Percentiles rank a stretch among this genome's conserved stretches.
Conservation (phyloP, 2,113 vertebrate genomes). For the Passer montanus region DNA sequence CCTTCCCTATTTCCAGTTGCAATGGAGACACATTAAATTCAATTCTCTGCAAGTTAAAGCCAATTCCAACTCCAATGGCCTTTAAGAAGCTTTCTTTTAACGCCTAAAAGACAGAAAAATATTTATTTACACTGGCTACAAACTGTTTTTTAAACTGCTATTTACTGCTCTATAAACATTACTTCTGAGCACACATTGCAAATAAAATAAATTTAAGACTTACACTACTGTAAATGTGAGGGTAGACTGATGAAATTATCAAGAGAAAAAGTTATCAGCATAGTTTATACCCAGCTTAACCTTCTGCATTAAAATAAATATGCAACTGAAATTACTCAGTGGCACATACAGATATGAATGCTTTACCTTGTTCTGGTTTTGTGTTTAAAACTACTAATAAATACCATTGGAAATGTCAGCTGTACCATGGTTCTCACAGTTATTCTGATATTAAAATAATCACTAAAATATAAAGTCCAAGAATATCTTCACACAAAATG, state of each 20-base stretch:
- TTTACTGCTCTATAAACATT: background rate
- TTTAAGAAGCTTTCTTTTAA: conserved; percentile 98
- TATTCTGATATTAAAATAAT: background rate
- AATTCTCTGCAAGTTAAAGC: conserved; percentile 90
- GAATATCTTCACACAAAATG: background rate
- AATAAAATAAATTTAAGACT: background rate
- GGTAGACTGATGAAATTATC: background rate
- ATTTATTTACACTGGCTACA: background rate
- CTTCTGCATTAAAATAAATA: background rate
- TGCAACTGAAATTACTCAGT: background rate
- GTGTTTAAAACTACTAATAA: background rate
- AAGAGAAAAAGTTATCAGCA: background rate
- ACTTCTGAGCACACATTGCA: background rate
- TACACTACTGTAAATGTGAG: background rate
- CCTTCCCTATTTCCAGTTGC: conserved; percentile 75
- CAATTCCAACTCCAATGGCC: conserved; percentile 90
- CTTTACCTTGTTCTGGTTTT: background rate
- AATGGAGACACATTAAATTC: conserved; percentile 87
- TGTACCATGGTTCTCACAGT: background rate
- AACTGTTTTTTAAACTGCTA: background rate
- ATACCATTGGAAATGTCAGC: background rate
- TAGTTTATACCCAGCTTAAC: background rate
- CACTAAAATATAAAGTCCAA: background rate
- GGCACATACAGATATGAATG: background rate
- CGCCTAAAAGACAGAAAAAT: conserved; percentile 73